Evolutionary conservation across 2,888 invertebrate species (phyloP), one percentile per base, ranked within the genome.

Genomic region (Dinocampus coccinellae): DNA sequence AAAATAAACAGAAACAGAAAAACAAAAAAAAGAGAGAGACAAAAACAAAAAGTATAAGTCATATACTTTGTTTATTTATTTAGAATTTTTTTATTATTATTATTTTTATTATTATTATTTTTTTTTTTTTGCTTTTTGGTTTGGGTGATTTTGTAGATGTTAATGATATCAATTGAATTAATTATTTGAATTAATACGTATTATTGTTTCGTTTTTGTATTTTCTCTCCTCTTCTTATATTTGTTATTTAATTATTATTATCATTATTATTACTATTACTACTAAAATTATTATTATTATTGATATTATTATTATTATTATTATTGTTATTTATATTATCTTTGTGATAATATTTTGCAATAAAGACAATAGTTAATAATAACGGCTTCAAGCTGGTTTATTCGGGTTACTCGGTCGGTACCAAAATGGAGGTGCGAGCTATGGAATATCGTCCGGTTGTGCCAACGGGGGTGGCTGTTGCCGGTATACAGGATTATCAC

Each of bases 401-500:
- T 73, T 81, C 82, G 80, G 81, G 80, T 72, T 81, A 79, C 73
- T 79, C 81, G 70, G 61, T 75, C 60, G 71, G 72, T 69, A 79
- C 80, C 82, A 89, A 82, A 78, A 90, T 90, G 90, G 90, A 90
- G 85, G 90, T 90, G 76, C 89, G 90, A 74, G 87, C 90, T 68
- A 89, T 90, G 85, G 90, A 90, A 81, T 90, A 90, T 79, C 89
- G 90, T 72, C 90, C 90, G 82, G 85, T 84, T 82, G 85, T 84
- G 80, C 89, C 88, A 83, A 86, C 83, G 82, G 89, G 84, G 87
- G 85, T 73, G 78, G 73, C 74, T 58, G 70, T 80, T 68, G 80
- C 84, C 67, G 83, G 84, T 69, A 80, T 87, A 70, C 87, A 86
- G 81, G 87, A 87, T 78, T 87, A 87, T 80, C 87, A 87, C 79